A percentile compares a stretch with the other conserved stretches of the same genome.
Evolutionary conservation across 1,140 invertebrate species (phyloP).

Genomic region (Cydia strobilella): DNA sequence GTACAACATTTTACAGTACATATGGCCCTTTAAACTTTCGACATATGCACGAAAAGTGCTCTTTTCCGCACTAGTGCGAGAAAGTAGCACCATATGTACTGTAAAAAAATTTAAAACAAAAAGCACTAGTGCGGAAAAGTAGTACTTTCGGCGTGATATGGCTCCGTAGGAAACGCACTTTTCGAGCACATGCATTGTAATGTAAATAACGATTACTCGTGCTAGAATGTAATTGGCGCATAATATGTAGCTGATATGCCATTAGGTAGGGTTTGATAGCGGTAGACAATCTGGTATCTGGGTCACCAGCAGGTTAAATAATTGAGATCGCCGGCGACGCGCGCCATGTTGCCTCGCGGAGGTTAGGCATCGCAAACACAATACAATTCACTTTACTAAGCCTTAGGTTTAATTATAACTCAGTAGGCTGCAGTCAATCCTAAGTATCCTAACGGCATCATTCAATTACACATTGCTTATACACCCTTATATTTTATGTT

Average conservation of each 20-base stretch:
- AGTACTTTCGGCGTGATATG: too few species aligned
- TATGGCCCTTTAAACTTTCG: too few species aligned
- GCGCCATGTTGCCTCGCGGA: constrained; percentile 8
- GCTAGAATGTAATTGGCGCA: constrained; percentile 1
- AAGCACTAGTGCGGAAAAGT: too few species aligned
- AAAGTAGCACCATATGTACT: too few species aligned
- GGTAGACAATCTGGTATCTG: constrained; percentile 12
- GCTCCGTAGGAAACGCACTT: too few species aligned
- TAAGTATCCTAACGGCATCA: neutral
- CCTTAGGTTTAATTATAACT: neutral
- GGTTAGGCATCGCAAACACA: neutral
- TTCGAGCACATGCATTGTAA: too few species aligned
- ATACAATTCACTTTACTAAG: neutral
- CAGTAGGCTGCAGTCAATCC: neutral
- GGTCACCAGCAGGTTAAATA: constrained; percentile 31
- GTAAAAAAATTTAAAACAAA: too few species aligned
- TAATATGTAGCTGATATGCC: constrained; percentile 19
- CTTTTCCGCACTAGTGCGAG: too few species aligned
- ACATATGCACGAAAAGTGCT: too few species aligned
- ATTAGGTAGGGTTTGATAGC: constrained; percentile 9
- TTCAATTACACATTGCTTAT: too few species aligned
- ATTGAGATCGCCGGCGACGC: constrained; percentile 33
- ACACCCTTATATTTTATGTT: too few species aligned
- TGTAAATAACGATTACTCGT: neutral
- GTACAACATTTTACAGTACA: too few species aligned